Evolutionary conservation across 2,888 invertebrate species (phyloP).

Genomic region (Leucozona laternaria): DNA sequence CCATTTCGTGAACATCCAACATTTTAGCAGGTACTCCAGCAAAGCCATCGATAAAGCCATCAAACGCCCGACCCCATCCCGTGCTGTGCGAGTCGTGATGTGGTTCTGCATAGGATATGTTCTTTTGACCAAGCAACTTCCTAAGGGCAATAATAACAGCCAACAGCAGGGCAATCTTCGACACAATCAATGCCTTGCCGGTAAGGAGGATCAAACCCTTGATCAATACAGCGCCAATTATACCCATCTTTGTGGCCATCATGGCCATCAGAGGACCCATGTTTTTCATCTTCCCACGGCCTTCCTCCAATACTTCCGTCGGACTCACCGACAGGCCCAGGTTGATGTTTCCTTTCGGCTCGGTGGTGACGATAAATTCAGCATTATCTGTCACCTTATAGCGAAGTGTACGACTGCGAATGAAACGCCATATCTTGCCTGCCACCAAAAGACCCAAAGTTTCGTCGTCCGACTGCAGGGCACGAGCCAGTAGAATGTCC

Average conservation of each 20-base stretch:
- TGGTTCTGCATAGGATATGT: constrained; percentile 89
- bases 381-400: constrained; percentile 92
- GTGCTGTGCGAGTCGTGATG: constrained; percentile 86
- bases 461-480: constrained; percentile 85
- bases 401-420: constrained; percentile 90
- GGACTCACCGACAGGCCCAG: constrained; percentile 88
- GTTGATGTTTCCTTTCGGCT: constrained; percentile 86
- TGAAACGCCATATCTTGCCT: constrained; percentile 90
- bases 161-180: constrained; percentile 92
- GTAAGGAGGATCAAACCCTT: constrained; percentile 92
- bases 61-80: constrained; percentile 86
- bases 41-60: constrained; percentile 83
- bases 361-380: constrained; percentile 90
- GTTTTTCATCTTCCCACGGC: constrained; percentile 89
- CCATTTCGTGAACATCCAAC: constrained; percentile 86
- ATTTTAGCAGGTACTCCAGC: constrained; percentile 83
- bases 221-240: constrained; percentile 91
- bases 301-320: constrained; percentile 86
- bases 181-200: constrained; percentile 93
- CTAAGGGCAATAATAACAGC: constrained; percentile 92
- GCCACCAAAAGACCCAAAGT: constrained; percentile 87
- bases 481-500: constrained; percentile 84
- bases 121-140: constrained; percentile 90
- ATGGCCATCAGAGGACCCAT: constrained; percentile 90
- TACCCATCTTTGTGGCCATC: constrained; percentile 91